phyloP scores from a whole-genome alignment of 2,888 invertebrate genomes.

The Cephus runcator region DNA sequence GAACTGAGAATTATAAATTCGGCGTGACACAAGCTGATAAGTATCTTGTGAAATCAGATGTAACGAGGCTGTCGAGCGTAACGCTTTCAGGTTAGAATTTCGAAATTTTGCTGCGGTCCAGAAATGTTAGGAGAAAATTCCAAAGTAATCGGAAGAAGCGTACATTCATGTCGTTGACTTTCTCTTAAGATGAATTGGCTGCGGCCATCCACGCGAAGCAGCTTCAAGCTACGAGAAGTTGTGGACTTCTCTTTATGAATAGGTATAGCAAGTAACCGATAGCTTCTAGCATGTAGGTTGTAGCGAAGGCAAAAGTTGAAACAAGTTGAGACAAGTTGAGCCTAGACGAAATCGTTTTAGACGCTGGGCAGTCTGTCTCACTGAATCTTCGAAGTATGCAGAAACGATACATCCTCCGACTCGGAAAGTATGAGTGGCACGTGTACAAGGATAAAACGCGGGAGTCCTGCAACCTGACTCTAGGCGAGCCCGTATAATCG shows the following conservation, averaged over 20 bases:
- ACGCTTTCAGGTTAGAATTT: neutral
- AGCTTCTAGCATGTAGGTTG: neutral
- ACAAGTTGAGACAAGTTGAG: neutral
- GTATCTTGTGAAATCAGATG: neutral
- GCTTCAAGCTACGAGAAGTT: neutral
- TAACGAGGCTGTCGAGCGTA: neutral
- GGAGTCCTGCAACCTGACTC: neutral
- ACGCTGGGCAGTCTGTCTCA: neutral
- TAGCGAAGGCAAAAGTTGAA: neutral
- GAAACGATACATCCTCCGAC: neutral
- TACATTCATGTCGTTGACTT: neutral
- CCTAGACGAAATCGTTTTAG: neutral
- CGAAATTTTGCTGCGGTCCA: neutral
- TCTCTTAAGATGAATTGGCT: neutral
- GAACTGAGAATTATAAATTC: neutral
- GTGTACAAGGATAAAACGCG: neutral
- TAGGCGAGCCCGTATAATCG: slow-evolving; percentile 19
- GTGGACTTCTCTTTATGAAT: neutral
- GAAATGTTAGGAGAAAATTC: neutral
- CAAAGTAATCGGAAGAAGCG: neutral
- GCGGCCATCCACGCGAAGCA: neutral
- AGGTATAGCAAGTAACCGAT: neutral
- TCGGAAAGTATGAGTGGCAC: neutral
- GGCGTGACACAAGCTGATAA: neutral
- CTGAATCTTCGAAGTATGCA: neutral